phyloP scores from a whole-genome alignment of 2,113 vertebrate genomes.

The Coracopsis vasa region DNA sequence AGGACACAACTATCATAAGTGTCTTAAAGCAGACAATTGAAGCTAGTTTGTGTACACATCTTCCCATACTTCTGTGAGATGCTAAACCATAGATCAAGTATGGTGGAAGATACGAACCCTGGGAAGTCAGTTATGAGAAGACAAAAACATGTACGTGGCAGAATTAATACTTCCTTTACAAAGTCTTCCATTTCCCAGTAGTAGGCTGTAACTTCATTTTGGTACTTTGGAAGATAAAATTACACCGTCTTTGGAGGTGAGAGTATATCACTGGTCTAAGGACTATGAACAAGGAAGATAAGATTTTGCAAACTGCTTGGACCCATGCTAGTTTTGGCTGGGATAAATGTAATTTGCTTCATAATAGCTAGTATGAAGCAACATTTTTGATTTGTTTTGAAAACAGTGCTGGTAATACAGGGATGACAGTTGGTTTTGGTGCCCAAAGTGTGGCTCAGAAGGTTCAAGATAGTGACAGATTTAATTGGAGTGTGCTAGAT shows the following conservation, averaged over 20 bases:
- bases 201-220: not conserved
- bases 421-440: not conserved
- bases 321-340: not conserved
- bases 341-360: not conserved
- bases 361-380: not conserved
- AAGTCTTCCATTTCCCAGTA: not conserved
- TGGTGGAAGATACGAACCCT: not conserved
- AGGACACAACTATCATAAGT: not conserved
- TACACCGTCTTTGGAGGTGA: not conserved
- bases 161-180: not conserved
- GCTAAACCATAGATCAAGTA: not conserved
- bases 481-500: not conserved
- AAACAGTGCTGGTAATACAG: not conserved
- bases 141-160: not conserved
- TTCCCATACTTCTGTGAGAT: not conserved
- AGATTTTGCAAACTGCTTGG: not conserved
- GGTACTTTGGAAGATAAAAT: not conserved
- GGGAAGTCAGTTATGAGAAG: not conserved
- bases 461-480: not conserved
- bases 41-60: not conserved
- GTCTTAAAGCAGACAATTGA: not conserved
- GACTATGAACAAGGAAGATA: not conserved
- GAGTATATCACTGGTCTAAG: not conserved
- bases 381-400: not conserved
- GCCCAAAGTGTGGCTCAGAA: not conserved